Percentiles rank a stretch among this genome's conserved stretches.
Evolutionary conservation across 2,797 vertebrate genomes (phyloP).

Genomic region (Poecilia gillii): DNA sequence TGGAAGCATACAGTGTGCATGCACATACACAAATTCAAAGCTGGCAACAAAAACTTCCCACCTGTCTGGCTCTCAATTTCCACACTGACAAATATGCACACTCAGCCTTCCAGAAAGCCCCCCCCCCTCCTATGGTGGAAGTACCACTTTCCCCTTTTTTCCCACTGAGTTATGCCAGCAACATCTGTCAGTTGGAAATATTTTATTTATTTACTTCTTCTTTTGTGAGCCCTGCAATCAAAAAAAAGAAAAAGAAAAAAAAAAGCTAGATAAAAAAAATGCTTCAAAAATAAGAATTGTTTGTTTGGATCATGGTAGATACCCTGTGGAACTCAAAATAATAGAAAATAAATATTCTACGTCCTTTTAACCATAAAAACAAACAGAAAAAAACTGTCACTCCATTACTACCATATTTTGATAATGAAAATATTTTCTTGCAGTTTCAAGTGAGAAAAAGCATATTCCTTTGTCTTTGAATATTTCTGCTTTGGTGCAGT

Average conservation of each 20-base stretch:
- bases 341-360: not conserved
- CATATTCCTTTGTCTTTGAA: constrained; percentile 43
- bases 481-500: constrained; percentile 20
- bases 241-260: constrained; percentile 1
- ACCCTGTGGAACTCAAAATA: not conserved
- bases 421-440: constrained; percentile 28
- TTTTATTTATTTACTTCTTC: not conserved
- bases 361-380: constrained; percentile 16
- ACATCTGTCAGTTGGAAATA: constrained; percentile 56
- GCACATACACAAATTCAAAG: constrained; percentile 14
- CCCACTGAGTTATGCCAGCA: constrained; percentile 47
- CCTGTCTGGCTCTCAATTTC: constrained; percentile 49
- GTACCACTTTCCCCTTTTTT: constrained; percentile 36
- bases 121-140: constrained; percentile 46
- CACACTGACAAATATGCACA: constrained; percentile 64
- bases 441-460: constrained; percentile 34
- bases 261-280: constrained; percentile 16
- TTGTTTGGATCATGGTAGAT: not conserved
- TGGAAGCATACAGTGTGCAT: constrained; percentile 23
- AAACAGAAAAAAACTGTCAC: not conserved
- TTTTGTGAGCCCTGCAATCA: constrained; percentile 29
- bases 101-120: constrained; percentile 61
- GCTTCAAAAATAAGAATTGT: constrained; percentile 3
- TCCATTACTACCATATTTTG: constrained; percentile 21
- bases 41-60: constrained; percentile 32